A percentile compares a stretch with the other conserved stretches of the same genome.
Conservation (phyloP, 2,113 vertebrate genomes). For the Telmatochromis bifrenatus region DNA sequence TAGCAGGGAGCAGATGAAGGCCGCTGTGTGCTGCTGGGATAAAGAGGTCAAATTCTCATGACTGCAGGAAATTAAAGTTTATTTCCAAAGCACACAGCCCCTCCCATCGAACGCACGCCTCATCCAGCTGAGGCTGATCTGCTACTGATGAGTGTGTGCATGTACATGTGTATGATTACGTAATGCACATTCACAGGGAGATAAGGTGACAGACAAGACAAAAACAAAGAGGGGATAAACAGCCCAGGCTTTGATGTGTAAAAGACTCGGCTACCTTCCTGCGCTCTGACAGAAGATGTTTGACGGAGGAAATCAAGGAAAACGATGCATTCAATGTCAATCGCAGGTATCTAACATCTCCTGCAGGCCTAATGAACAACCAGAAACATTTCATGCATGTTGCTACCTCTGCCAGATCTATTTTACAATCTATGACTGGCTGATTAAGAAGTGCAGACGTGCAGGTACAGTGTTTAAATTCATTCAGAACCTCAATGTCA, state of each 20-base stretch:
- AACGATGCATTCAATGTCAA: not conserved
- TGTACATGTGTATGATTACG: not conserved
- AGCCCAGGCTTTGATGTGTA: not conserved
- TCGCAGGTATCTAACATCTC: not conserved
- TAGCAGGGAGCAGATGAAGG: not conserved
- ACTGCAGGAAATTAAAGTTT: conserved; percentile 75
- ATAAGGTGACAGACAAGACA: not conserved
- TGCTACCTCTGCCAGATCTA: not conserved
- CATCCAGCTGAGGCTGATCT: conserved; percentile 9
- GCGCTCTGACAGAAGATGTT: not conserved
- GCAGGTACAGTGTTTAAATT: not conserved
- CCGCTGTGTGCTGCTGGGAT: conserved; percentile 1
- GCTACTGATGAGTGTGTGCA: not conserved
- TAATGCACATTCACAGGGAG: not conserved
- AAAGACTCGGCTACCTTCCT: not conserved
- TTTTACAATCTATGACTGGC: not conserved
- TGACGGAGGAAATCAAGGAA: not conserved
- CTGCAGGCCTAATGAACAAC: not conserved
- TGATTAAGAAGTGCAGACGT: accelerated
- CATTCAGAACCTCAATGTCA: not conserved
- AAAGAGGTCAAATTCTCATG: conserved; percentile 72
- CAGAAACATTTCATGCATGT: not conserved
- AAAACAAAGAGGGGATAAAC: not conserved
- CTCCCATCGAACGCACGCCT: conserved; percentile 31
- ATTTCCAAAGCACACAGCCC: conserved; percentile 49